Evolutionary conservation across 2,113 vertebrate genomes (phyloP).

Genomic region (Ageneiosus marmoratus): DNA sequence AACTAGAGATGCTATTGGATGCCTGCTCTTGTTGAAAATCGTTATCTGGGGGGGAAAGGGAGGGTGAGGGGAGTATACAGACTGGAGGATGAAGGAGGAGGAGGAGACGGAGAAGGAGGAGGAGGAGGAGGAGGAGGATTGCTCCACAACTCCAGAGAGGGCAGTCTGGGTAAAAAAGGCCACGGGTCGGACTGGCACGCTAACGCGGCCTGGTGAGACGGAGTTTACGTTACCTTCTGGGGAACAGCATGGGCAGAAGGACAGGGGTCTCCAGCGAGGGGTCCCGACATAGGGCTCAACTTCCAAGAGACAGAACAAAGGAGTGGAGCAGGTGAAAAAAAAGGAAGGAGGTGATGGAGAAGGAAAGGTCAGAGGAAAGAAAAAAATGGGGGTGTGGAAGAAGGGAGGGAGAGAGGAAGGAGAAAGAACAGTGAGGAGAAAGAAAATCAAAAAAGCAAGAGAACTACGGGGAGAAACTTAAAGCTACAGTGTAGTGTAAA

Average conservation of each 20-base stretch:
- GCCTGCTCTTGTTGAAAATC: neutral
- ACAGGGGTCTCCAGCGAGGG: constrained; percentile 95
- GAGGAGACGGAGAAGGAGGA: constrained; percentile 40
- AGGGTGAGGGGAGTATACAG: constrained; percentile 2
- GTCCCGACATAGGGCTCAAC: constrained; percentile 96
- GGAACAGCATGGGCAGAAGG: constrained; percentile 99
- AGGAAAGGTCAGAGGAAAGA: constrained; percentile 68
- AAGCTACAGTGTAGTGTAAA: constrained; percentile 33
- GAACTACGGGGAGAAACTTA: constrained; percentile 35
- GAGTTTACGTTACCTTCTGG: constrained; percentile 95
- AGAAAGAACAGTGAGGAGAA: constrained; percentile 50
- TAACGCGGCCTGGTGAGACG: constrained; percentile 64
- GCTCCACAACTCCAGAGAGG: constrained; percentile 59
- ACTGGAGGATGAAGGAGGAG: neutral
- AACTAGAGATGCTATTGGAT: constrained; percentile 9
- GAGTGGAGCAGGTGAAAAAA: constrained; percentile 62
- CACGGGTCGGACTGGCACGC: constrained; percentile 31
- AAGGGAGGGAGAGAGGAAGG: constrained; percentile 32
- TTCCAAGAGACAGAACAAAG: constrained; percentile 76
- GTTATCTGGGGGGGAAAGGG: neutral
- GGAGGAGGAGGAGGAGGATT: constrained; percentile 47
- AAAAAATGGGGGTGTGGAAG: constrained; percentile 63
- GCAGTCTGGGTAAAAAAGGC: constrained; percentile 65
- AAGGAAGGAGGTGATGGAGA: constrained; percentile 59
- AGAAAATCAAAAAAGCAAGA: constrained; percentile 37